phyloP scores from a whole-genome alignment of 2,888 invertebrate species.

The Sinelater perroti region DNA sequence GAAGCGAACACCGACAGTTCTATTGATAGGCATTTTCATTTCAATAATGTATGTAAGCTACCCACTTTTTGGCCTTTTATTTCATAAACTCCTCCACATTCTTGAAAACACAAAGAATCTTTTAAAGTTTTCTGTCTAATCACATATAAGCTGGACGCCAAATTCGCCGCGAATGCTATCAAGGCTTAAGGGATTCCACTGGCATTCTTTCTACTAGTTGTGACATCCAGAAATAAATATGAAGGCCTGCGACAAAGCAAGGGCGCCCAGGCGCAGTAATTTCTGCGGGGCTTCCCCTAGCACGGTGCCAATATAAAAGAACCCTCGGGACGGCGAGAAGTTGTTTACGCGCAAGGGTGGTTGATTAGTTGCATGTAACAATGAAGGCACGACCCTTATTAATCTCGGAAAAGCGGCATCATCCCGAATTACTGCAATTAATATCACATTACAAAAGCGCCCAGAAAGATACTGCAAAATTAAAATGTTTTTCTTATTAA shows the following conservation, averaged over 20 bases:
- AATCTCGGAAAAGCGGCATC: conserved; percentile 19
- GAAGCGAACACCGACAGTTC: conserved; percentile 6
- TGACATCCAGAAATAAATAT: neutral
- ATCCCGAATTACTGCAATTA: conserved; percentile 21
- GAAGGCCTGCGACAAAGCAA: neutral
- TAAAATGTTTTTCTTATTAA: too few species aligned
- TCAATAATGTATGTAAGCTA: neutral
- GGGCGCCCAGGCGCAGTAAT: conserved; percentile 14
- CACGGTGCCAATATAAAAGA: conserved; percentile 24
- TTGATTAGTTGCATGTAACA: conserved; percentile 26
- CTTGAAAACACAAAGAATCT: too few species aligned
- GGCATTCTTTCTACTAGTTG: too few species aligned
- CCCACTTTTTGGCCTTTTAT: neutral
- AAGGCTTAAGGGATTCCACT: too few species aligned
- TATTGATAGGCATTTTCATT: conserved; percentile 10
- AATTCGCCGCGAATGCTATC: too few species aligned
- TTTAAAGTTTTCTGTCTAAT: too few species aligned
- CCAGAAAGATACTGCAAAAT: neutral
- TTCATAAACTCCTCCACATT: too few species aligned
- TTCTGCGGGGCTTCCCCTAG: conserved; percentile 13
- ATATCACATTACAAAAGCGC: conserved; percentile 6
- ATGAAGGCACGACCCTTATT: conserved; percentile 24
- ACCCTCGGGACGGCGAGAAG: conserved; percentile 25
- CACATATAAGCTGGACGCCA: too few species aligned
- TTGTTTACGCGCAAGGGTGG: conserved; percentile 25